phyloP scores from a whole-genome alignment of 2,113 vertebrate genomes.

The Mus musculus region GRCm39 chr12:33222001-33222500 shows the following conservation, averaged over 20 bases:
- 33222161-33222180: neutral
- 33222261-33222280: neutral
- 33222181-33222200: neutral
- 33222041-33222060: neutral
- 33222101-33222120: neutral
- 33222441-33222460: neutral
- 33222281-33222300: neutral
- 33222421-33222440: conserved; percentile 25
- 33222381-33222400: neutral
- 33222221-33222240: neutral
- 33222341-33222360: neutral
- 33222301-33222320: neutral
- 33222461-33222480: neutral
- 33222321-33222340: neutral
- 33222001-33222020: neutral
- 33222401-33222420: conserved; percentile 14
- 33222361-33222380: conserved; percentile 20
- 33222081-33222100: neutral
- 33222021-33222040: neutral
- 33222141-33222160: neutral
- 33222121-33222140: neutral
- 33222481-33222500: neutral
- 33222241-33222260: neutral
- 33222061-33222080: neutral
- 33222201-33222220: neutral